Evolutionary conservation across 2,888 invertebrate genomes (phyloP), one percentile per base, ranked within the genome.

Genomic region (Malthinus seriepunctatus): DNA sequence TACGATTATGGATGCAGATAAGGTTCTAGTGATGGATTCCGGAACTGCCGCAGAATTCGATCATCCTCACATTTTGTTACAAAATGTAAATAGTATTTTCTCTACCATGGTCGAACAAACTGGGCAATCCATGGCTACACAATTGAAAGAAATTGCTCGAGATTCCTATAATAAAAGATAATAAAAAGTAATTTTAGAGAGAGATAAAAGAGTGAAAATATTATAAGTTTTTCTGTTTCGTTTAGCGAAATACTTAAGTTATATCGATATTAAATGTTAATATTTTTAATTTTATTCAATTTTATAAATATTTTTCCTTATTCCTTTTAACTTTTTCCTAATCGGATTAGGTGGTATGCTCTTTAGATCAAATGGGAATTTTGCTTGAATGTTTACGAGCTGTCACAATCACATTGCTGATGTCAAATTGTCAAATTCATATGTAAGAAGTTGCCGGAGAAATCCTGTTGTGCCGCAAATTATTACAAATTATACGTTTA

Each of bases 1-100:
- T 70, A 93, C 93, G 0, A 88, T 93, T 48, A 92, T 93, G 88
- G 92, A 93, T 78, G 90, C 89, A 0, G 90, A 92, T 79, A 85
- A 87, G 78, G 85, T 90, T 63, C 69, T 86, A 63, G 85, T 86
- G 9, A 78, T 87, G 71, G 83, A 86, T 68, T 79, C 80, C 32
- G 87, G 87, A 1, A 69, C 70, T 15, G 71, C 82, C 33, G 74
- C 71, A 10, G 91, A 88, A 3, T 64, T 51, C 46, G 83, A 81
- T 60, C 76, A 78, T 32, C 84, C 85, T 0, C 72, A 79, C 64
- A 65, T 68, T 11, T 63, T 76, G 46, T 63, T 76, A 34, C 66
- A 69, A 56, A 69, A 74, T 53, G 59, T 66, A 12, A 57, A 67
- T 35, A 70, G 74, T 38, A 63, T 63, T 33, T 70, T 76, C 14